Percentiles rank a stretch among this genome's conserved stretches.
These are phyloP conservation scores for Trichogramma evanescens DNA, from an alignment of 2,888 invertebrate genomes.

Conservation along the genomic window DNA sequence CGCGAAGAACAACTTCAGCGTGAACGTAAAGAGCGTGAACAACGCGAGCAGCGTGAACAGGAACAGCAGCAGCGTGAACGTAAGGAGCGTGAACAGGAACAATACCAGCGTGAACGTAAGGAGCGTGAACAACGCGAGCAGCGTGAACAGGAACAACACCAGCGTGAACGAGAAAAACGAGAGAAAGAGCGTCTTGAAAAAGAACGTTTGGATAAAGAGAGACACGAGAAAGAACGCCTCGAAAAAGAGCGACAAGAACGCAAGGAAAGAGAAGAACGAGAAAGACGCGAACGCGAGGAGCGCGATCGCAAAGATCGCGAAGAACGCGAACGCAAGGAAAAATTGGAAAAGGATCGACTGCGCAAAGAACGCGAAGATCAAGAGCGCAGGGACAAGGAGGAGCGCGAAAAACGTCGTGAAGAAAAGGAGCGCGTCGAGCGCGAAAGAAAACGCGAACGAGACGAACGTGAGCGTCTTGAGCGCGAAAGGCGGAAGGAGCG, in stretches of 20 bases:
- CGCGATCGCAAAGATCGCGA: constrained; percentile 44
- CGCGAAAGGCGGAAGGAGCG: constrained; percentile 41
- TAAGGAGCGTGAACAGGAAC: constrained; percentile 38
- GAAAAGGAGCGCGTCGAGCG: constrained; percentile 46
- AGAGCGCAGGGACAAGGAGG: constrained; percentile 43
- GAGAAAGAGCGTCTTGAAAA: constrained; percentile 32
- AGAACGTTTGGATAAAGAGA: constrained; percentile 41
- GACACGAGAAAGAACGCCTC: constrained; percentile 37
- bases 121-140: constrained; percentile 31
- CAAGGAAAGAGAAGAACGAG: constrained; percentile 33
- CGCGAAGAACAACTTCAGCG: constrained; percentile 38
- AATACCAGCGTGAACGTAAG: constrained; percentile 37
- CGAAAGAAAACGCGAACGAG: constrained; percentile 43
- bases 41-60: constrained; percentile 34
- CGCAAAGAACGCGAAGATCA: constrained; percentile 44
- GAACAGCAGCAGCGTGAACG: constrained; percentile 41
- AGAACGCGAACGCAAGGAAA: constrained; percentile 35
- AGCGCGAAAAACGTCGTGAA: constrained; percentile 40
- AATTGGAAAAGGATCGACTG: constrained; percentile 36
- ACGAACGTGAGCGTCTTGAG: constrained; percentile 47
- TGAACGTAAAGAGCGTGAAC: constrained; percentile 29
- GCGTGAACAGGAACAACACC: constrained; percentile 38
- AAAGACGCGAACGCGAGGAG: constrained; percentile 30
- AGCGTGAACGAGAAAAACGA: constrained; percentile 29
- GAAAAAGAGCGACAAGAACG: constrained; percentile 37